A percentile compares a stretch with the other conserved stretches of the same genome.
These are phyloP conservation scores for Cynodonichthys magdalenae DNA, from an alignment of 2,797 vertebrate species.

Conservation along the genomic window DNA sequence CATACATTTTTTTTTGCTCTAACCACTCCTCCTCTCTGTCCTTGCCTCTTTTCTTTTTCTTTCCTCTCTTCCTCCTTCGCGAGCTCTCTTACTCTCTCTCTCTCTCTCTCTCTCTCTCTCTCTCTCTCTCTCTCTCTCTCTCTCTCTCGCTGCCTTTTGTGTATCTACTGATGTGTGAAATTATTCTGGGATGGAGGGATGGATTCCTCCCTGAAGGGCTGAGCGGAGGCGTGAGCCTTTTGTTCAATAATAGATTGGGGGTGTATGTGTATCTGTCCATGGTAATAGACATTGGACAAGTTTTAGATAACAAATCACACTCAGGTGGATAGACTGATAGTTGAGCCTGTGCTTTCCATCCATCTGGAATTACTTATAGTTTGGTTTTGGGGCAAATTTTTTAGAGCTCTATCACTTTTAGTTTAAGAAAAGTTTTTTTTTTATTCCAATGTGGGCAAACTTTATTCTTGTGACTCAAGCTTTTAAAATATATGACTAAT, in stretches of 20 bases:
- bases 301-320: constrained; percentile 77
- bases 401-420: constrained; percentile 28
- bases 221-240: constrained; percentile 78
- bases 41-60: constrained; percentile 17
- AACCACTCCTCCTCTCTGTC: constrained; percentile 36
- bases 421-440: constrained; percentile 26
- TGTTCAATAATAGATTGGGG: constrained; percentile 82
- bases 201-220: constrained; percentile 78
- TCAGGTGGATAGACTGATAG: constrained; percentile 68
- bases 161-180: constrained; percentile 84
- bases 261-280: constrained; percentile 78
- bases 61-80: constrained; percentile 28
- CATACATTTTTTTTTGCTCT: constrained; percentile 58
- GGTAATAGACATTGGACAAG: constrained; percentile 78
- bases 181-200: constrained; percentile 86
- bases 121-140: constrained; percentile 23
- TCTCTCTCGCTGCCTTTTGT: constrained; percentile 68
- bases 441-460: constrained; percentile 47
- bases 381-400: constrained; percentile 49
- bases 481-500: constrained; percentile 52
- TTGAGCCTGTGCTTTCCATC: constrained; percentile 50
- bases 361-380: constrained; percentile 47
- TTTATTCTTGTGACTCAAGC: constrained; percentile 37
- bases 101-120: constrained; percentile 19
- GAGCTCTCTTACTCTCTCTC: constrained; percentile 38